A percentile compares a stretch with the other conserved stretches of the same genome.
These are phyloP conservation scores for Asobara japonica DNA, from an alignment of 1,140 invertebrate species.

Conservation along the genomic window DNA sequence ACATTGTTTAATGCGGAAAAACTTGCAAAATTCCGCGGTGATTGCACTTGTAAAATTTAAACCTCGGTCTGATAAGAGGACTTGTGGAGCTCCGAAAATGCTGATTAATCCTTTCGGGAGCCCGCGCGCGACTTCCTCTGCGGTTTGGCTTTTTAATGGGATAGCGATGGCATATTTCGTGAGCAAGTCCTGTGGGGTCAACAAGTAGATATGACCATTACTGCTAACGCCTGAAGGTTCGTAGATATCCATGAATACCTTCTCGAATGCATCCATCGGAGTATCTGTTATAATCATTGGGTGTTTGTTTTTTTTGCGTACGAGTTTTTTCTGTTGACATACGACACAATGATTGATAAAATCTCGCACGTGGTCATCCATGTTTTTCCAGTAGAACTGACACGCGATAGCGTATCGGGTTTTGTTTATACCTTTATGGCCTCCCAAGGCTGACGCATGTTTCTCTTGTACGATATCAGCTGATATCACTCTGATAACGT, in stretches of 20 bases:
- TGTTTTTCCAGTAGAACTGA: slow-evolving; percentile 23
- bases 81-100: too few relatives aligned
- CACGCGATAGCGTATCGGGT: background rate
- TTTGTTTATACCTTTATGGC: slow-evolving; percentile 14
- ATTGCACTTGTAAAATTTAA: slow-evolving; percentile 38
- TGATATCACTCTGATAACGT: too few relatives aligned
- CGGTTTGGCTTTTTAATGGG: background rate
- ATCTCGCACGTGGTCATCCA: slow-evolving; percentile 20
- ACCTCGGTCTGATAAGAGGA: slow-evolving; percentile 47
- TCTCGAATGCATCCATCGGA: slow-evolving; percentile 11
- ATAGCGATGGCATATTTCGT: background rate
- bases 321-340: too few relatives aligned
- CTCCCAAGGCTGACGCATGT: slow-evolving; percentile 1
- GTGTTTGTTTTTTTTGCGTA: slow-evolving; percentile 23
- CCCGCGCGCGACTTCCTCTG: background rate
- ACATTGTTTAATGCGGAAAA: slow-evolving; percentile 40
- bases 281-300: slow-evolving; percentile 28
- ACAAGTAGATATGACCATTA: slow-evolving; percentile 11
- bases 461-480: slow-evolving; percentile 19
- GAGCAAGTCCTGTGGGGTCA: slow-evolving; percentile 20
- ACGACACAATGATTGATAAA: slow-evolving; percentile 1
- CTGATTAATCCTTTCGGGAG: too few relatives aligned
- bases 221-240: slow-evolving; percentile 9
- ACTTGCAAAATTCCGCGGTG: slow-evolving; percentile 24
- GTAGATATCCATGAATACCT: slow-evolving; percentile 25